These are phyloP conservation scores for Polypedilum pembai DNA, from an alignment of 1,140 invertebrate species.

Conservation along the genomic window DNA sequence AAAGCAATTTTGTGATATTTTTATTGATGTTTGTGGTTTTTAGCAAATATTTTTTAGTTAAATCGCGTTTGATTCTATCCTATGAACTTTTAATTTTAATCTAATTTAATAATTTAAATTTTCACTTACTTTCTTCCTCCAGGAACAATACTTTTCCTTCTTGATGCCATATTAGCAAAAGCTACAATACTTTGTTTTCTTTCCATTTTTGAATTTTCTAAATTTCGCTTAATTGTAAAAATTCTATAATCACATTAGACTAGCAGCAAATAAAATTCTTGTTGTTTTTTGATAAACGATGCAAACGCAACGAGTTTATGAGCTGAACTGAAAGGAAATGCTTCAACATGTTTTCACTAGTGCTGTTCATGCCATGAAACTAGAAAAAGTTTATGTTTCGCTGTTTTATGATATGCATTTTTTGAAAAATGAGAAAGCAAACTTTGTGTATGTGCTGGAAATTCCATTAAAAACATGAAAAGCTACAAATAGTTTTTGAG, in stretches of 20 bases:
- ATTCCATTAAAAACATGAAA: neutral
- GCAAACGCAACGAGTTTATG: neutral
- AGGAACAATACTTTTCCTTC: too few species aligned
- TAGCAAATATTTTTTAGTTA: too few species aligned
- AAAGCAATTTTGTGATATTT: too few species aligned
- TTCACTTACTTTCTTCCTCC: too few species aligned
- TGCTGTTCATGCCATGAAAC: neutral
- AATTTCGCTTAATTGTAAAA: neutral
- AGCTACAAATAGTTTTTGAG: neutral
- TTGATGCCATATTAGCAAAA: too few species aligned
- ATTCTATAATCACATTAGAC: neutral
- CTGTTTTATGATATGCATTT: neutral
- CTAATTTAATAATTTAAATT: too few species aligned
- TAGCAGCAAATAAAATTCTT: neutral
- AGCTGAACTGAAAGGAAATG: neutral
- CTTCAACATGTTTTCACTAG: neutral
- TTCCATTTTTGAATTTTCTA: too few species aligned
- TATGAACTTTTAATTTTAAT: too few species aligned
- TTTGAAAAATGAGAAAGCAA: neutral
- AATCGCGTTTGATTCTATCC: too few species aligned
- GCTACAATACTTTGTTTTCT: too few species aligned
- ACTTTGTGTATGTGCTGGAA: too few species aligned
- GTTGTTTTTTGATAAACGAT: neutral
- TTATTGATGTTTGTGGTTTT: too few species aligned
- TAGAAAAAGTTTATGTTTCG: neutral